Evolutionary conservation across 1,140 invertebrate genomes (phyloP).

Genomic region (Drosophila neocordata): DNA sequence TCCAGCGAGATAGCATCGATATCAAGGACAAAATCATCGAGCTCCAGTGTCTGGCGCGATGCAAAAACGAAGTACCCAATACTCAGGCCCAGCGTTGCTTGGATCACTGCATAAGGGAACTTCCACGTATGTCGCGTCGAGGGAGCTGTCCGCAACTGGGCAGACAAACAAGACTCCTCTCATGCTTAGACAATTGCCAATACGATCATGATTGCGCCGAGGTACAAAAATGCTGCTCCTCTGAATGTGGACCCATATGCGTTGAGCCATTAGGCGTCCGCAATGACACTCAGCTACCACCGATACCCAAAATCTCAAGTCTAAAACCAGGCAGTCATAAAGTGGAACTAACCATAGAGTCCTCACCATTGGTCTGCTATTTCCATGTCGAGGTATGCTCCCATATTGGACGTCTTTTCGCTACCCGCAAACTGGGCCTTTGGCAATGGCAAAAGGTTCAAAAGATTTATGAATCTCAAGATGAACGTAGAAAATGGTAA

Average conservation of each 20-base stretch:
- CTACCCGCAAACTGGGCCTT: constrained; percentile 83
- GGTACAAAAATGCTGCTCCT: constrained; percentile 86
- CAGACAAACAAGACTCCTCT: constrained; percentile 55
- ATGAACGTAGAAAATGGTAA: constrained; percentile 56
- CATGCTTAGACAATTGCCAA: constrained; percentile 86
- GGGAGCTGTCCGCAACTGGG: constrained; percentile 62
- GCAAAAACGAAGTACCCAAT: constrained; percentile 26
- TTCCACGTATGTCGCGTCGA: constrained; percentile 52
- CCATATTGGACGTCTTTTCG: constrained; percentile 84
- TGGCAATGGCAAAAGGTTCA: constrained; percentile 83
- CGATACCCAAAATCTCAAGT: constrained; percentile 70
- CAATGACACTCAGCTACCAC: constrained; percentile 70
- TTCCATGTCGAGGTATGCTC: constrained; percentile 85
- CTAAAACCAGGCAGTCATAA: constrained; percentile 68
- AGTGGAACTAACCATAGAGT: constrained; percentile 75
- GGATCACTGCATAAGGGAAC: constrained; percentile 58
- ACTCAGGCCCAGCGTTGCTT: constrained; percentile 40
- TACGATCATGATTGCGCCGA: constrained; percentile 86
- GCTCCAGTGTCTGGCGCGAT: constrained; percentile 71
- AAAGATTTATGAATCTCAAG: constrained; percentile 67
- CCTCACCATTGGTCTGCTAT: constrained; percentile 64
- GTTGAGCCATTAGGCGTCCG: constrained; percentile 85
- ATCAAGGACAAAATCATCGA: constrained; percentile 77
- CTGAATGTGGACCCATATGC: constrained; percentile 86
- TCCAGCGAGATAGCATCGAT: constrained; percentile 62